Conservation (phyloP, 2,797 vertebrate species). For the Eulemur rubriventer region DNA sequence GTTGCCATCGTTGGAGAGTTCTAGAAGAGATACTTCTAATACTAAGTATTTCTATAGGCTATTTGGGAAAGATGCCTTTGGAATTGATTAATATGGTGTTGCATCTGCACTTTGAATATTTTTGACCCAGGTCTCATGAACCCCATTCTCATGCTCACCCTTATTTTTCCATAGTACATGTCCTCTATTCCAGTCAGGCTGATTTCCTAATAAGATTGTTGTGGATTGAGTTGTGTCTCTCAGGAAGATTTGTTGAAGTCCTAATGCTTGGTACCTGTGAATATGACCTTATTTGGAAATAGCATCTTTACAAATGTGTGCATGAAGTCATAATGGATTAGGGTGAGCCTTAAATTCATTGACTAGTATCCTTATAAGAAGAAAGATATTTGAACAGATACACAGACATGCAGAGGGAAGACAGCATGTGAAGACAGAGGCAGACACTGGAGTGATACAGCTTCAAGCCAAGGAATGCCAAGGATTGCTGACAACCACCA, state of each 20-base stretch:
- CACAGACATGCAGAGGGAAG: not conserved
- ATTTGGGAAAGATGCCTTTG: slow-evolving; percentile 38
- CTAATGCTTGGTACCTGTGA: too few species aligned
- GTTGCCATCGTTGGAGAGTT: not conserved
- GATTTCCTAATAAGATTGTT: not conserved
- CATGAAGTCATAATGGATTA: not conserved
- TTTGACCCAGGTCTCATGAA: slow-evolving; percentile 22
- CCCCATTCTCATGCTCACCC: slow-evolving; percentile 1
- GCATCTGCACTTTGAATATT: slow-evolving; percentile 44
- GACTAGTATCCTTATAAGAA: not conserved
- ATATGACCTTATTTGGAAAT: too few species aligned
- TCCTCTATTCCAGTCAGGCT: not conserved
- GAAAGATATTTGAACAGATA: not conserved
- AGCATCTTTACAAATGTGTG: not conserved
- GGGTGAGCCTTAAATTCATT: not conserved
- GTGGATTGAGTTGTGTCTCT: too few species aligned
- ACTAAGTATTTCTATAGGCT: slow-evolving; percentile 43
- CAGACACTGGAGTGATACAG: too few species aligned
- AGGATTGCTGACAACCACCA: too few species aligned
- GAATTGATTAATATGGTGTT: slow-evolving; percentile 50
- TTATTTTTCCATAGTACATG: slow-evolving; percentile 4
- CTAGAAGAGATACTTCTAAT: slow-evolving; percentile 23
- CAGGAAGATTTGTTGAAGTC: too few species aligned
- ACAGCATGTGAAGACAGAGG: too few species aligned
- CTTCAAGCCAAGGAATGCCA: too few species aligned